phyloP scores from a whole-genome alignment of 2,113 vertebrate genomes.

The Rhadina sibilatrix region DNA sequence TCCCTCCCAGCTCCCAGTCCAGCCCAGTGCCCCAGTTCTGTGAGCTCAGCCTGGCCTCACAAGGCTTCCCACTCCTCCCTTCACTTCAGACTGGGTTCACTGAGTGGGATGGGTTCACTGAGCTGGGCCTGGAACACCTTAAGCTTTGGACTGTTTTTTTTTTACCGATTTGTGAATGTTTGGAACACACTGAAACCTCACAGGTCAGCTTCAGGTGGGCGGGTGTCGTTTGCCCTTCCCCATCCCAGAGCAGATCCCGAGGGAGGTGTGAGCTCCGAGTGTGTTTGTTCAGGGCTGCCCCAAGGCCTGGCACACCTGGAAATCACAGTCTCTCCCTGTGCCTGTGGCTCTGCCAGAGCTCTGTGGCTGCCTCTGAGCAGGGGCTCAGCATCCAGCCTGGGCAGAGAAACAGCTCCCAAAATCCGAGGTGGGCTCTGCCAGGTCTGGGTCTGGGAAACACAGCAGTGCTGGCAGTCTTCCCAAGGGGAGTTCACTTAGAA shows the following conservation, averaged over 20 bases:
- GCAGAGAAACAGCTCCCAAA: background rate
- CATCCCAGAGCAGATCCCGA: background rate
- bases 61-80: background rate
- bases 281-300: background rate
- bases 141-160: background rate
- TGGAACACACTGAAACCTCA: background rate
- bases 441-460: background rate
- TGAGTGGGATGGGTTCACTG: background rate
- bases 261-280: background rate
- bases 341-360: background rate
- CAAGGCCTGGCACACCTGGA: background rate
- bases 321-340: background rate
- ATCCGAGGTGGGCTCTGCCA: background rate
- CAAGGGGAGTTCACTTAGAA: background rate
- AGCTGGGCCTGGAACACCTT: background rate
- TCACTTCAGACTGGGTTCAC: background rate
- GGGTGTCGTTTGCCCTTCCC: background rate
- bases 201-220: background rate
- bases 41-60: background rate
- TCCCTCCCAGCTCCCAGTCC: background rate
- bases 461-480: background rate
- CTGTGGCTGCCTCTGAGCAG: background rate
- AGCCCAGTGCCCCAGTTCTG: background rate
- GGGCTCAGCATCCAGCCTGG: background rate
- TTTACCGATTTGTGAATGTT: background rate